These are phyloP conservation scores for Sinelater perroti DNA, from an alignment of 2,888 invertebrate species.

Conservation along the genomic window DNA sequence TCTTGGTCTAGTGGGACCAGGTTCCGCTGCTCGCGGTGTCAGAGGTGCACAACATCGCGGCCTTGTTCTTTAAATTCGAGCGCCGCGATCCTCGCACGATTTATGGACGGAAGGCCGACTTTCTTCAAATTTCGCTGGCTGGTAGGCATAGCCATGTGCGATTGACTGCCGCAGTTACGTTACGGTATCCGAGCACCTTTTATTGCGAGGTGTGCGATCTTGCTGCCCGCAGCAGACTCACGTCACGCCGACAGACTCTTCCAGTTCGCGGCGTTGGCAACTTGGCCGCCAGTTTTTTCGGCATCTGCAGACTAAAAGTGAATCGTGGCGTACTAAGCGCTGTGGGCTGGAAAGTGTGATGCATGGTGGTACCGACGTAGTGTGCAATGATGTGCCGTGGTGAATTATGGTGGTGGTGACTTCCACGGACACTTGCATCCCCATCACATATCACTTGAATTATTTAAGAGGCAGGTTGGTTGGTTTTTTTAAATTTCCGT, in stretches of 20 bases:
- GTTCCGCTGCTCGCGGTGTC: neutral
- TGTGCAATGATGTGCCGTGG: conserved; percentile 16
- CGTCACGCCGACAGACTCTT: conserved; percentile 7
- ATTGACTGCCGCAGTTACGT: conserved; percentile 42
- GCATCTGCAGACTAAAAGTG: neutral
- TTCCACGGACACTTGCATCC: conserved; percentile 50
- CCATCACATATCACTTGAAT: conserved; percentile 46
- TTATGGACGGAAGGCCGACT: conserved; percentile 19
- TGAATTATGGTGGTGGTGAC: conserved; percentile 52
- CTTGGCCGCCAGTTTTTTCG: neutral
- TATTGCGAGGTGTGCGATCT: conserved; percentile 29
- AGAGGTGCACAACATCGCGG: neutral
- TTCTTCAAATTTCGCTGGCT: conserved; percentile 23
- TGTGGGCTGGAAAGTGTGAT: neutral
- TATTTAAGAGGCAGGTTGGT: conserved; percentile 48
- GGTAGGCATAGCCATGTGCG: conserved; percentile 23
- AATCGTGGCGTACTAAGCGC: neutral
- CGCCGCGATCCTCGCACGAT: too few relatives aligned
- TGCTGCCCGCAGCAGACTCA: conserved; percentile 13
- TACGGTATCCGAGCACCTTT: conserved; percentile 45
- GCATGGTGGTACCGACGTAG: neutral
- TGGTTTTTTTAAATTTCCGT: conserved; percentile 1
- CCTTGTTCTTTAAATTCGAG: too few relatives aligned
- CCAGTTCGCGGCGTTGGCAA: neutral
- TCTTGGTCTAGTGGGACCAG: neutral